Evolutionary conservation across 2,888 invertebrate genomes (phyloP).

Genomic region (Macrosiphum euphorbiae): DNA sequence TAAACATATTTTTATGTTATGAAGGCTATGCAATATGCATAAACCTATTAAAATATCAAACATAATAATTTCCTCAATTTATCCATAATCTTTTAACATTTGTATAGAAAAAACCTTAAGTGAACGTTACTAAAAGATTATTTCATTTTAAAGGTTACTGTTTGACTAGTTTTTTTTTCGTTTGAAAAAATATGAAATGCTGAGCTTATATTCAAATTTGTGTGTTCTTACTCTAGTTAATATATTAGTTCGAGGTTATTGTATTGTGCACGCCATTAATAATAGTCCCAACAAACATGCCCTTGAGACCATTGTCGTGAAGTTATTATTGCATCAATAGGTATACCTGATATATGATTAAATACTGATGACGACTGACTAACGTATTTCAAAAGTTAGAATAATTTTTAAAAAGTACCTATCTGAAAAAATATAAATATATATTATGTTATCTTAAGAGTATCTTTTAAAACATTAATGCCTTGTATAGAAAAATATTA

Average conservation of each 20-base stretch:
- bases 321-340: constrained; percentile 25
- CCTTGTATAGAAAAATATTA: neutral
- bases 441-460: neutral
- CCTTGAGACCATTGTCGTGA: constrained; percentile 47
- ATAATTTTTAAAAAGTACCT: neutral
- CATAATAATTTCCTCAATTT: neutral
- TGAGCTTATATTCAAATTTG: constrained; percentile 14
- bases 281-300: constrained; percentile 45
- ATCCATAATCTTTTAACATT: neutral
- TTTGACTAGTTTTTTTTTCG: neutral
- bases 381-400: constrained; percentile 1
- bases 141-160: neutral
- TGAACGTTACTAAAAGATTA: neutral
- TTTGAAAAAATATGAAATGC: neutral
- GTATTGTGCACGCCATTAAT: constrained; percentile 31
- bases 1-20: neutral
- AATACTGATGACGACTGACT: constrained; percentile 13
- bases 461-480: neutral
- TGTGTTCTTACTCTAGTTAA: constrained; percentile 36
- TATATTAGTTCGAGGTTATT: constrained; percentile 52
- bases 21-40: neutral
- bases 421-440: neutral
- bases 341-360: constrained; percentile 18
- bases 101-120: neutral
- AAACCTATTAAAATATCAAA: neutral